Base-by-base conservation (phyloP, 2,113 vertebrate genomes). In the Perognathus longimembris region DNA sequence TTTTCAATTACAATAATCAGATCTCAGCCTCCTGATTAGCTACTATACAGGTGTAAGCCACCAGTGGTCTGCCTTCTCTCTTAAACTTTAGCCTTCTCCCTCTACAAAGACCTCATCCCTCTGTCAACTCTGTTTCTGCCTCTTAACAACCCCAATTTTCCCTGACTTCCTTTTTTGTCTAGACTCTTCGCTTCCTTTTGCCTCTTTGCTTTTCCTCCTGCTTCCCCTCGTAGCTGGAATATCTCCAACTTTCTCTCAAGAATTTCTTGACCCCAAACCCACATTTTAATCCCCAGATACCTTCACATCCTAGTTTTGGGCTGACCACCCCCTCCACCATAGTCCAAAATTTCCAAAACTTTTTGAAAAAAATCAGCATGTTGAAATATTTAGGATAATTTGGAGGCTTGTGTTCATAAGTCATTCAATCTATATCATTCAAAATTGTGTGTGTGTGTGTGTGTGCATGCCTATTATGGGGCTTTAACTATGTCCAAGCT, bases 321-420 rank as follows among this genome's bases (percentile, higher is more conserved):
- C 32, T 89, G 59, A 92, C 7, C 50, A 54, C 8, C 50, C 57
- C 21, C 57, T 22, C 79, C 5, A 14, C 11, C n/a, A 45, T 64
- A 71, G n/a, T 79, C 15, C 67, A 92, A 85, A 61, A 63, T 80
- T 80, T 69, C n/a, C 45, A 21, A 85, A 69, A 85, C 45, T 45
- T 45, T 12, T 45, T 45, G 9, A 79, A 78, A 92, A 50, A 85
- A 77, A 75, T 32, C 70, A 87, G 63, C 26, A 22, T 64, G 42
- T 64, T 77, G 64, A 70, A 54, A 7, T 78, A 78, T 64, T 84
- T 28, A 24, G 28, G 50, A 38, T 87, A 32, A 69, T 70, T 70
- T 8, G 3, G 61, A 38, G 28, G 11, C 7, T 70, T 87, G 71
- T 71, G 40, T 21, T 91, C 64, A 28, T 73, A 9, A 78, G 6